A percentile compares a stretch with the other conserved stretches of the same genome.
phyloP scores from a whole-genome alignment of 2,113 vertebrate genomes.

The Dipodomys stephensi region DNA sequence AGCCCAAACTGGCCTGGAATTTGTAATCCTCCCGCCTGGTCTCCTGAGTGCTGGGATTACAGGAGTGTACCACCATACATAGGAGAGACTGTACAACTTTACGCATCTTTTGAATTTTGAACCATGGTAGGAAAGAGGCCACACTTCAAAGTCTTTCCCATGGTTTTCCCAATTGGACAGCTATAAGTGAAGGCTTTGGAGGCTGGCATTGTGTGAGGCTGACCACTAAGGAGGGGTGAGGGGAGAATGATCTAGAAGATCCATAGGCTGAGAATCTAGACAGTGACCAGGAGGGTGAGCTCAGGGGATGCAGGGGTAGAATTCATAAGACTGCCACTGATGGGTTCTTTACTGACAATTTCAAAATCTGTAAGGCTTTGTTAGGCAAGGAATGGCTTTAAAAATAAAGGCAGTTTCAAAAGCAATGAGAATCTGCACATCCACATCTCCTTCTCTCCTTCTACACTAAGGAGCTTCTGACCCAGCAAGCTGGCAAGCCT shows the following conservation, averaged over 20 bases:
- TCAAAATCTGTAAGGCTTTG: constrained; percentile 45
- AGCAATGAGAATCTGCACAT: constrained; percentile 18
- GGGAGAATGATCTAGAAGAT: too few relatives aligned
- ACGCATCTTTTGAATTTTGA: background rate
- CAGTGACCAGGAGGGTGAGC: background rate
- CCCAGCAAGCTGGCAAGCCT: background rate
- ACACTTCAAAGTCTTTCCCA: too few relatives aligned
- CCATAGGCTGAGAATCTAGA: background rate
- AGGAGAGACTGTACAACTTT: background rate
- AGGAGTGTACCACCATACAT: too few relatives aligned
- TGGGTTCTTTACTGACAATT: constrained; percentile 23
- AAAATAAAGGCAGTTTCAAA: constrained; percentile 59
- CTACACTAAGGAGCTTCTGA: background rate
- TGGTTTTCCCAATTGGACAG: background rate
- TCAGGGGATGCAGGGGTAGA: background rate
- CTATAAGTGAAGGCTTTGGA: background rate
- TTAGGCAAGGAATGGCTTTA: constrained; percentile 31
- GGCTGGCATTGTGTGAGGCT: too few relatives aligned
- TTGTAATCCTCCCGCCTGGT: too few relatives aligned
- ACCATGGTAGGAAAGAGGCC: background rate
- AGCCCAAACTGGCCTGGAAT: too few relatives aligned
- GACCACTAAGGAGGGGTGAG: too few relatives aligned
- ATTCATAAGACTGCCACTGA: background rate
- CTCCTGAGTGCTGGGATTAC: too few relatives aligned
- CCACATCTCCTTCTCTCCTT: background rate